A percentile compares a stretch with the other conserved stretches of the same genome.
Evolutionary conservation across 2,797 vertebrate genomes (phyloP).

Genomic region (Lemur catta): DNA sequence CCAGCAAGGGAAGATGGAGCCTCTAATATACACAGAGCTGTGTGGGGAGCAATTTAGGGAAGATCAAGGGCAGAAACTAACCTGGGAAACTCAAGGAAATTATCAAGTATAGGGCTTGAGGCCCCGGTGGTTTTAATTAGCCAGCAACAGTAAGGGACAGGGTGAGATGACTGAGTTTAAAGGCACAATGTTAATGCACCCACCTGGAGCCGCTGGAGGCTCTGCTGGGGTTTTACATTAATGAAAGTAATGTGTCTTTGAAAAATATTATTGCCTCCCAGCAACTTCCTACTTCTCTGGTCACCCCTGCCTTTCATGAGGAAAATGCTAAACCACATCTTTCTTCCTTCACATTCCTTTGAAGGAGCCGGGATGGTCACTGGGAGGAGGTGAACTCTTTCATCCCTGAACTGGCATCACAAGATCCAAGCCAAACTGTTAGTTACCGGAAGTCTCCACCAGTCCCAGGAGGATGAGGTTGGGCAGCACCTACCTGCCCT

Average conservation of each 20-base stretch:
- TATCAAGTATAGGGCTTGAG: constrained; percentile 1
- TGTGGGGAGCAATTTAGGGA: background rate
- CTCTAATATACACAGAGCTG: background rate
- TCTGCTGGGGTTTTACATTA: constrained; percentile 11
- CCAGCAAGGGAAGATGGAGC: background rate
- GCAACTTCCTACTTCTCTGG: constrained; percentile 1
- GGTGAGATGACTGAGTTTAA: constrained; percentile 42
- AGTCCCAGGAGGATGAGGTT: background rate
- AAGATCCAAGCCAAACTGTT: background rate
- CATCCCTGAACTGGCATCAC: background rate
- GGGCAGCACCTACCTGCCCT: background rate
- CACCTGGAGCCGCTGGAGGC: background rate
- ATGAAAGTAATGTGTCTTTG: background rate
- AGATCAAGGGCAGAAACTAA: constrained; percentile 22
- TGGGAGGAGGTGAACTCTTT: background rate
- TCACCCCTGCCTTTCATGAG: background rate
- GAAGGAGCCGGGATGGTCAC: background rate
- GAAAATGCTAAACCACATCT: background rate
- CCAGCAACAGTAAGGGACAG: background rate
- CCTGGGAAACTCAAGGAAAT: constrained; percentile 46
- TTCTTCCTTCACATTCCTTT: background rate
- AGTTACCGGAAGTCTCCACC: background rate
- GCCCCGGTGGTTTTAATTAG: constrained; percentile 44
- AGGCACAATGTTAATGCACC: background rate
- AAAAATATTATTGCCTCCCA: constrained; percentile 41